phyloP scores from a whole-genome alignment of 2,113 vertebrate genomes.

The Sisor rabdophorus region DNA sequence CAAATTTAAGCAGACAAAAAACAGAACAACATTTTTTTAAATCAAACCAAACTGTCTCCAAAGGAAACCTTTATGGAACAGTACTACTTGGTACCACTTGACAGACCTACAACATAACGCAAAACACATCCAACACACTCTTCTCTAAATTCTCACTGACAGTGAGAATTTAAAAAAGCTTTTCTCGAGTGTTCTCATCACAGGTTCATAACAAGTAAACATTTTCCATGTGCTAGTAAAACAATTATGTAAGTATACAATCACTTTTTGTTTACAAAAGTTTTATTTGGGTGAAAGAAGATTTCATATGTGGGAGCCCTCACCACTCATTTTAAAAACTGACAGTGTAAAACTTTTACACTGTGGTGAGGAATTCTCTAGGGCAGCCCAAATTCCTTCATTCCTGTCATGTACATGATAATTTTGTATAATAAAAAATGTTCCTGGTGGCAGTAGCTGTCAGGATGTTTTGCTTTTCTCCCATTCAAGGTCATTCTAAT shows the following conservation, averaged over 20 bases:
- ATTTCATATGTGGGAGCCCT: background rate
- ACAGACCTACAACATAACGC: background rate
- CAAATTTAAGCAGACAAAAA: background rate
- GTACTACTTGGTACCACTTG: background rate
- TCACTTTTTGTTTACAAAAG: conserved; percentile 48
- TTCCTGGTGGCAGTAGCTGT: background rate
- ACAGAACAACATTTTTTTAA: background rate
- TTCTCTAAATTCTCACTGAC: background rate
- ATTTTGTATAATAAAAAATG: background rate
- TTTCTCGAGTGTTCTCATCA: conserved; percentile 47
- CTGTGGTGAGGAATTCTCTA: background rate
- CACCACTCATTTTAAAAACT: background rate
- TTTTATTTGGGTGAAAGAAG: background rate
- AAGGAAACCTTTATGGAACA: background rate
- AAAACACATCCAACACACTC: background rate
- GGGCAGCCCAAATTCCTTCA: background rate
- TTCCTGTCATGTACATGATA: background rate
- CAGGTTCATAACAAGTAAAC: background rate
- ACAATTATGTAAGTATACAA: conserved; percentile 39
- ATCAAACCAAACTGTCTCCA: background rate
- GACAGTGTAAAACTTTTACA: background rate
- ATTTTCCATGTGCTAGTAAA: background rate
- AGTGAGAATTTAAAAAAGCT: conserved; percentile 25
- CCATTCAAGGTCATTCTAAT: background rate
- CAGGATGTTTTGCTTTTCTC: background rate